Conservation (phyloP, 2,888 invertebrate genomes). For the Callyntrura sp. region DNA sequence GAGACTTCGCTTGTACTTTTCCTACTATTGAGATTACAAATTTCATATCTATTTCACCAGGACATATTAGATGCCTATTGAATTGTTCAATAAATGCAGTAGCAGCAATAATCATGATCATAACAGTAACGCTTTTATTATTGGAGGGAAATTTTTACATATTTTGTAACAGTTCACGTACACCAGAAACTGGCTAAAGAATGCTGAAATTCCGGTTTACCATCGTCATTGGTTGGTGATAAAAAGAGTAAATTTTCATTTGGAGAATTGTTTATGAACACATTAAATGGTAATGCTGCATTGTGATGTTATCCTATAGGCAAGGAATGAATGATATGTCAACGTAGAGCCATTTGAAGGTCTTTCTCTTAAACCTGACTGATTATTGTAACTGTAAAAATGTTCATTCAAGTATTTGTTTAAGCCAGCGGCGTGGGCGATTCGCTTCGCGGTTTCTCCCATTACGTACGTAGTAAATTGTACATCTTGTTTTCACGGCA, state of each 20-base stretch:
- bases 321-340: too few species aligned
- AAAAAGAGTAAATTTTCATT: constrained; percentile 14
- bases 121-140: background rate
- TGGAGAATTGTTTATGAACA: too few species aligned
- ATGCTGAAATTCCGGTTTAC: constrained; percentile 68
- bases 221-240: constrained; percentile 23
- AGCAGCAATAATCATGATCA: background rate
- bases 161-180: constrained; percentile 5
- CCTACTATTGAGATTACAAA: background rate
- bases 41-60: background rate
- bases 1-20: background rate
- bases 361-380: too few species aligned
- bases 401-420: too few species aligned
- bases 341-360: too few species aligned
- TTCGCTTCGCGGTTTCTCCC: too few species aligned
- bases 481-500: too few species aligned
- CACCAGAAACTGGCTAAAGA: constrained; percentile 20
- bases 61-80: background rate
- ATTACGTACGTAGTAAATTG: too few species aligned
- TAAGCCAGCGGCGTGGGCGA: too few species aligned
- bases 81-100: background rate
- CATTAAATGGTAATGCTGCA: too few species aligned
- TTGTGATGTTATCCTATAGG: too few species aligned
- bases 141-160: constrained; percentile 15
- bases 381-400: too few species aligned